Base-by-base conservation (phyloP, 2,888 invertebrate species). In the Drosophila bunnanda region DNA sequence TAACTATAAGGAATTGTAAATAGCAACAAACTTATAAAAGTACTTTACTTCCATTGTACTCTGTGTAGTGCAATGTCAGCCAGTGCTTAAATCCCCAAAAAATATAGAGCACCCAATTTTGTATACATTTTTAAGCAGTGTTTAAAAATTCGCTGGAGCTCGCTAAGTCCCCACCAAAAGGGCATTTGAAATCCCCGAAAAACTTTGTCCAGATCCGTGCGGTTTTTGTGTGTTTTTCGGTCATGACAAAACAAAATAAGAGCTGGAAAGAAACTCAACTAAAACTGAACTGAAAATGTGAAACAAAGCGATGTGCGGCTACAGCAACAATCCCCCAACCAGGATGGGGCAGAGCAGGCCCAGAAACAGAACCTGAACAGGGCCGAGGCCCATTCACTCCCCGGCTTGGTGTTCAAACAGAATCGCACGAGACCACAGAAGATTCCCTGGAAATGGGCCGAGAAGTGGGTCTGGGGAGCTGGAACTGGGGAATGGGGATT, bases 251-350 rank as follows among this genome's bases (percentile, higher is more conserved):
- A 34, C 55, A 67, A 67, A 69, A 68, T 46, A 55, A n/a, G 36
- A 68, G 22, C 32, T 28, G 36, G 39, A 28, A 20, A 67, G 46
- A 53, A 67, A 69, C 28, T 46, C 30, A 72, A 65, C 72, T 74
- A 68, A 70, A 82, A 72, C 67, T 70, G 54, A 82, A 70, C 67
- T 70, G 54, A 72, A 73, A 66, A 70, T 70, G 44, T 76, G 61
- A 78, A 83, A 81, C 81, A 81, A 81, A 76, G 59, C 62, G 34
- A 60, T 62, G 20, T 61, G 54, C 61, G 55, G 73, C 61, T 48
- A 36, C 72, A 71, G 72, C 71, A 70, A 53, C 69, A 61, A 72
- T 39, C 46, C 50, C 32, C 32, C 36, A 60, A 46, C 57, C 68
- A 50, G 73, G 64, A 38, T 52, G 52, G 41, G 22, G 43, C 43